Evolutionary conservation across 2,113 vertebrate species (phyloP).

Genomic region (Circaetus cinerascens): DNA sequence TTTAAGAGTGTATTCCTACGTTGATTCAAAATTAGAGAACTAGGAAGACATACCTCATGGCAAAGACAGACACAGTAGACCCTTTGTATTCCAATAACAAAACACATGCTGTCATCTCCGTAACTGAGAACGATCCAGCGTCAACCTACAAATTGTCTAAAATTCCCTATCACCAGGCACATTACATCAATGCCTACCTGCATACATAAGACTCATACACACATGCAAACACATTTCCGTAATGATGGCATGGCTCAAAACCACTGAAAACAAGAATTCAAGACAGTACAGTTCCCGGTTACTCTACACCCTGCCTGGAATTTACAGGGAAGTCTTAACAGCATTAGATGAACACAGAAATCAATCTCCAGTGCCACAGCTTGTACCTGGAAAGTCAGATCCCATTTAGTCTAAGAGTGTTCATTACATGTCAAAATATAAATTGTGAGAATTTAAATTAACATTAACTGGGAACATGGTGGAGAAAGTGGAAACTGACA

Average conservation of each 20-base stretch:
- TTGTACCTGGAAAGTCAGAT: neutral
- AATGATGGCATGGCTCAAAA: neutral
- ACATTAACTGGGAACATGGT: neutral
- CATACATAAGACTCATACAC: neutral
- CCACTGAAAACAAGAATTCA: neutral
- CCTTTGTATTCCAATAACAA: neutral
- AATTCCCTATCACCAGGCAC: neutral
- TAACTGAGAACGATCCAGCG: neutral
- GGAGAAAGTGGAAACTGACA: slow-evolving; percentile 1
- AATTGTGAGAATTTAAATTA: neutral
- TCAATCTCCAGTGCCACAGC: neutral
- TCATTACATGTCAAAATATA: neutral
- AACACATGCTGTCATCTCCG: neutral
- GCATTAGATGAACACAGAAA: neutral
- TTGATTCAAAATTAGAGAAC: neutral
- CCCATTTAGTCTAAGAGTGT: neutral
- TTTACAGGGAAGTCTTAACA: neutral
- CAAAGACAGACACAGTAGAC: neutral
- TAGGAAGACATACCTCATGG: neutral
- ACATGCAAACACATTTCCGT: neutral
- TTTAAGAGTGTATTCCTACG: neutral
- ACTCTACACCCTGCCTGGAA: neutral
- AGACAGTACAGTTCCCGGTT: neutral
- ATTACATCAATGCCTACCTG: neutral
- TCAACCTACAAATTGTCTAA: neutral